Conservation (phyloP, 2,888 invertebrate species). For the Ectobius pallidus region DNA sequence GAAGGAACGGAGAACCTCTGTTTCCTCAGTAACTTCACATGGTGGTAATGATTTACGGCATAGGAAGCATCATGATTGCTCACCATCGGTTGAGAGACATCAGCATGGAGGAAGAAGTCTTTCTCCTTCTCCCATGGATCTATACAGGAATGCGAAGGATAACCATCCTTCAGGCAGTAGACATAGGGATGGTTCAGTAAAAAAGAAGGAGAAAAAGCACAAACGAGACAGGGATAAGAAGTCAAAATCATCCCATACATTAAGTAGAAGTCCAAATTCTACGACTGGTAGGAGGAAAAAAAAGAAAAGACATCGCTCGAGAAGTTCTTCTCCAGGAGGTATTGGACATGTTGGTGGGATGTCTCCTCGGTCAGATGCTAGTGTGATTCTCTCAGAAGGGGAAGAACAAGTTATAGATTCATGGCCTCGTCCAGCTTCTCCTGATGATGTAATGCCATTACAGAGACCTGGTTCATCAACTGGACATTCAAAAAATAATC, state of each 20-base stretch:
- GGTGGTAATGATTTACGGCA: slow-evolving; percentile 54
- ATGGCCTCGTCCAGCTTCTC: slow-evolving; percentile 31
- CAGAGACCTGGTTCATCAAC: slow-evolving; percentile 1
- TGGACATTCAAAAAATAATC: slow-evolving; percentile 21
- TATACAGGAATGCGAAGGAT: slow-evolving; percentile 41
- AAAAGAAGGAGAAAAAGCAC: slow-evolving; percentile 55
- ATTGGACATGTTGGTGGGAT: slow-evolving; percentile 2
- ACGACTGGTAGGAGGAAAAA: slow-evolving; percentile 62
- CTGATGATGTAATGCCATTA: background rate
- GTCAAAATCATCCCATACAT: slow-evolving; percentile 60
- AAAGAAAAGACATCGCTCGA: slow-evolving; percentile 61
- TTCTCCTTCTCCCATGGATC: slow-evolving; percentile 38
- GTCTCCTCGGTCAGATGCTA: background rate
- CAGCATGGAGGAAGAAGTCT: slow-evolving; percentile 21
- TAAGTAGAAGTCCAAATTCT: slow-evolving; percentile 38
- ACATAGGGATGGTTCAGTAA: slow-evolving; percentile 41
- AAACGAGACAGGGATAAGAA: slow-evolving; percentile 74
- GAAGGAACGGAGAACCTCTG: slow-evolving; percentile 54
- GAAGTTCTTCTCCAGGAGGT: slow-evolving; percentile 55
- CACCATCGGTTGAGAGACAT: slow-evolving; percentile 48
- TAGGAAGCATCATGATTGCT: slow-evolving; percentile 51
- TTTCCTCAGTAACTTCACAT: slow-evolving; percentile 49
- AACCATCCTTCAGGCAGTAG: slow-evolving; percentile 27
- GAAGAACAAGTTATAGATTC: slow-evolving; percentile 13
- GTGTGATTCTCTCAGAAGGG: background rate